phyloP scores from a whole-genome alignment of 2,113 vertebrate genomes.

The Anser cygnoides region DNA sequence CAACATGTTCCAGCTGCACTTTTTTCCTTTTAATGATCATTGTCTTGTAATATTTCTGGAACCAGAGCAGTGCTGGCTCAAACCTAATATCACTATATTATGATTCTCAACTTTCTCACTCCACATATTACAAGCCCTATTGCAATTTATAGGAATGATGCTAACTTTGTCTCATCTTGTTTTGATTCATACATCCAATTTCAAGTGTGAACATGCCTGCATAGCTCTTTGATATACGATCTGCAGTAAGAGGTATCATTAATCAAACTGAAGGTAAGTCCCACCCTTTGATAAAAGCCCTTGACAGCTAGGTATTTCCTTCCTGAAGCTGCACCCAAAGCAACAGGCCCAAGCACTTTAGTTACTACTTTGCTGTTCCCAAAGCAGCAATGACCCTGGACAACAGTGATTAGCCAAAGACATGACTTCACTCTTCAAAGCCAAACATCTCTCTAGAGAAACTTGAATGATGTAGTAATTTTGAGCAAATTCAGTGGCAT shows the following conservation, averaged over 20 bases:
- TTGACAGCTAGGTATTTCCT: slow-evolving; percentile 43
- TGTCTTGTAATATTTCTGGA: slow-evolving; percentile 39
- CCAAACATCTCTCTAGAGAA: slow-evolving; percentile 27
- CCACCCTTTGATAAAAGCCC: slow-evolving; percentile 38
- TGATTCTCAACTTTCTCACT: slow-evolving; percentile 21
- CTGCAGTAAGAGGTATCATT: slow-evolving; percentile 38
- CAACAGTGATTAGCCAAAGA: slow-evolving; percentile 32
- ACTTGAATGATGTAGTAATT: background rate
- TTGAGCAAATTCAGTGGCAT: background rate
- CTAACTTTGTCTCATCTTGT: slow-evolving; percentile 36
- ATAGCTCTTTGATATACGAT: slow-evolving; percentile 38
- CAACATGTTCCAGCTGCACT: slow-evolving; percentile 32
- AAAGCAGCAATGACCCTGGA: slow-evolving; percentile 18
- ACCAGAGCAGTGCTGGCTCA: background rate
- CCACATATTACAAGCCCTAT: background rate
- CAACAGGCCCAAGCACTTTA: background rate
- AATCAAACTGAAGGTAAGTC: slow-evolving; percentile 45
- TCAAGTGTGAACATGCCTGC: slow-evolving; percentile 33
- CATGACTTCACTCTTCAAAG: slow-evolving; percentile 47
- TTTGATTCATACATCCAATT: slow-evolving; percentile 27
- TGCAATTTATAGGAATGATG: slow-evolving; percentile 22
- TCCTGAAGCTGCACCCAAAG: slow-evolving; percentile 13
- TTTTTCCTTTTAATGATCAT: background rate
- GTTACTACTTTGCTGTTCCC: slow-evolving; percentile 6
- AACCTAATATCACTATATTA: background rate